Conservation (phyloP, 2,797 vertebrate species). For the Falco berigora region DNA sequence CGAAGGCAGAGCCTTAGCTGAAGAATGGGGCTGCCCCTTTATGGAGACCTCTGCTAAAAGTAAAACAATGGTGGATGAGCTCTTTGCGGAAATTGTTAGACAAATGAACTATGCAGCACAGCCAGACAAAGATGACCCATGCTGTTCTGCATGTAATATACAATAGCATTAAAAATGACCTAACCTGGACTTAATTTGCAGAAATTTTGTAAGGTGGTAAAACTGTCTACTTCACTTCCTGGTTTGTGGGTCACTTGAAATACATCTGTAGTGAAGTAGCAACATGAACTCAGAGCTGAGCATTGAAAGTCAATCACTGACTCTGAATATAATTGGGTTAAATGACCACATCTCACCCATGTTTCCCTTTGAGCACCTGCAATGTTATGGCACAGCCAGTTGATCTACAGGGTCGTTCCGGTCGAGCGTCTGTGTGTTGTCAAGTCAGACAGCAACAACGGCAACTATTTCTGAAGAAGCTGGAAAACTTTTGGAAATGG, state of each 20-base stretch:
- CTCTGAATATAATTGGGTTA: constrained; percentile 64
- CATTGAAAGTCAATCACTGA: constrained; percentile 45
- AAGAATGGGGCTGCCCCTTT: constrained; percentile 99
- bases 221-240: constrained; percentile 49
- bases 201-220: constrained; percentile 36
- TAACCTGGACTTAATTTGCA: constrained; percentile 33
- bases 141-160: constrained; percentile 99
- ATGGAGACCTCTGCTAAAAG: constrained; percentile 99
- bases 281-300: constrained; percentile 61
- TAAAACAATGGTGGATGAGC: constrained; percentile 99
- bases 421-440: not conserved
- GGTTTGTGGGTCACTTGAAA: constrained; percentile 46
- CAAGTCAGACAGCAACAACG: constrained; percentile 28
- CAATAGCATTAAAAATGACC: constrained; percentile 81
- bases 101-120: constrained; percentile 99
- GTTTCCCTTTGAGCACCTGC: constrained; percentile 60
- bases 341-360: constrained; percentile 46
- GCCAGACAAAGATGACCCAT: constrained; percentile 98
- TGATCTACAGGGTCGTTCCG: constrained; percentile 61
- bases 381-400: constrained; percentile 39
- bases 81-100: constrained; percentile 97
- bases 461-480: constrained; percentile 25
- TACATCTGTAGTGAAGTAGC: constrained; percentile 60
- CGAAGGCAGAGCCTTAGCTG: constrained; percentile 93
- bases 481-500: constrained; percentile 22